These are phyloP conservation scores for Nycticebus coucang DNA, from an alignment of 2,113 vertebrate species.

Conservation along the genomic window DNA sequence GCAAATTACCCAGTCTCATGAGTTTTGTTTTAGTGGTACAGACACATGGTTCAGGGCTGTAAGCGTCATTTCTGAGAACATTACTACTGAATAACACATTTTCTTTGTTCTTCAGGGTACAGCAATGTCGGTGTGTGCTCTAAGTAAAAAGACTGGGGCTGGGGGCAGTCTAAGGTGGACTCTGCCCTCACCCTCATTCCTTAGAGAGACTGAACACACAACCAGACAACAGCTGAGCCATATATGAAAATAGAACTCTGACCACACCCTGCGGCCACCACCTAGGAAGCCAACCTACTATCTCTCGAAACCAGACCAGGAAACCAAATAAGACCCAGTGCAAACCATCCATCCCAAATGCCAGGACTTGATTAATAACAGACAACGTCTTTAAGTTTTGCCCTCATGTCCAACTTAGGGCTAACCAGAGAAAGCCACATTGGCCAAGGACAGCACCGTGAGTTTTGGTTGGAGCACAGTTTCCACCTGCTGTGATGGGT, in stretches of 20 bases:
- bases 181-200: no score
- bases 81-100: no score
- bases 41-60: background rate
- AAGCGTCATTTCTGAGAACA: background rate
- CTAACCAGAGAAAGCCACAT: background rate
- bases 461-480: background rate
- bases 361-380: background rate
- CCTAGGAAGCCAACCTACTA: no score
- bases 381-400: background rate
- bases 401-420: background rate
- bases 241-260: background rate
- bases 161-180: background rate
- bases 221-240: background rate
- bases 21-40: background rate
- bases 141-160: background rate
- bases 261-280: no score
- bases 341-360: background rate
- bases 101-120: background rate
- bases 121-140: background rate
- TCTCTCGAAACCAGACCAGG: background rate
- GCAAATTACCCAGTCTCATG: background rate
- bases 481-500: background rate
- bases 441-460: background rate
- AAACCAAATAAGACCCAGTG: background rate
- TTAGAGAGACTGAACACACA: background rate